Conservation (phyloP, 2,113 vertebrate genomes). For the Protobothrops flavoviridis region DNA sequence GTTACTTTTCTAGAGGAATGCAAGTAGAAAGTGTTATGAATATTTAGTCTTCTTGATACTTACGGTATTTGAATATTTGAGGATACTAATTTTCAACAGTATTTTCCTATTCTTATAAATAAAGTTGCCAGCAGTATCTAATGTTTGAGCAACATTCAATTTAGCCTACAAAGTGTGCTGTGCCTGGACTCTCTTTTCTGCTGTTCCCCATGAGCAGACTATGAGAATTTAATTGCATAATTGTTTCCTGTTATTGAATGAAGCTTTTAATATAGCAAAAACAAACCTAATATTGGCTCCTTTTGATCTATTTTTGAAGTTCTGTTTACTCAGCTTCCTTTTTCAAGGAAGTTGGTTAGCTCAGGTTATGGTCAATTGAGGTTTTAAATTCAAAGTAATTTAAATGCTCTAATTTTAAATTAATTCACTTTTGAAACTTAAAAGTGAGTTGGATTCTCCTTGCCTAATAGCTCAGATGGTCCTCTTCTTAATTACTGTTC, state of each 20-base stretch:
- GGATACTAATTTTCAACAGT: constrained; percentile 17
- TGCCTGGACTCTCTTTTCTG: not conserved
- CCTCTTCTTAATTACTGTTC: not conserved
- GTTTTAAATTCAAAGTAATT: not conserved
- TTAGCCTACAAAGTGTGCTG: not conserved
- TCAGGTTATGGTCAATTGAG: not conserved
- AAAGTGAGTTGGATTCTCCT: not conserved
- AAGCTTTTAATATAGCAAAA: constrained; percentile 30
- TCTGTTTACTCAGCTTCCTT: not conserved
- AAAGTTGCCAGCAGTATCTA: constrained; percentile 29
- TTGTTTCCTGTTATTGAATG: constrained; percentile 45
- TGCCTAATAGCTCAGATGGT: not conserved
- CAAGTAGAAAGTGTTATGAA: not conserved
- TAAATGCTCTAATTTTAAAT: not conserved
- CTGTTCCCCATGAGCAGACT: not conserved
- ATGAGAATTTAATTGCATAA: not conserved
- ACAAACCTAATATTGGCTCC: constrained; percentile 28
- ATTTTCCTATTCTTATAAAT: constrained; percentile 23
- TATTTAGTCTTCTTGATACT: constrained; percentile 43
- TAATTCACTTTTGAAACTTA: not conserved
- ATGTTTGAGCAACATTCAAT: constrained; percentile 23
- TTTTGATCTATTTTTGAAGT: constrained; percentile 41
- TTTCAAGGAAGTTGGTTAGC: not conserved
- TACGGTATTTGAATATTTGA: constrained; percentile 29
- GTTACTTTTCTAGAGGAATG: not conserved